Percentiles rank a stretch among this genome's conserved stretches.
These are phyloP conservation scores for Drosophila neonasuta DNA, from an alignment of 2,888 invertebrate species.

Conservation along the genomic window DNA sequence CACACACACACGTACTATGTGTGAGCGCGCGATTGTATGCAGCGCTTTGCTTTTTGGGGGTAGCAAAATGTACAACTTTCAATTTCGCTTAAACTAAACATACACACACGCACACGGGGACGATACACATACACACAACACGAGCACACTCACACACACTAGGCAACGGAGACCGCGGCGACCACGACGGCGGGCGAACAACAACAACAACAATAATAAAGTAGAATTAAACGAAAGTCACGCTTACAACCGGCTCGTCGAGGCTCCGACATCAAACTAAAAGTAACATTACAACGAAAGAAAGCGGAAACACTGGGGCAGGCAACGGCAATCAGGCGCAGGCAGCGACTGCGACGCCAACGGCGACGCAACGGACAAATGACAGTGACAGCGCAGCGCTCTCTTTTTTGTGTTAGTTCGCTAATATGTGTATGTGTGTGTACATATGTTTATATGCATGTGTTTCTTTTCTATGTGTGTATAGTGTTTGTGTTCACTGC, in stretches of 20 bases:
- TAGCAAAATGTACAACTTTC: slow-evolving; percentile 76
- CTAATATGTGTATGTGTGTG: slow-evolving; percentile 53
- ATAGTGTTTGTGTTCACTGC: slow-evolving; percentile 56
- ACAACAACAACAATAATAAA: slow-evolving; percentile 66
- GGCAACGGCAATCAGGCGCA: slow-evolving; percentile 66
- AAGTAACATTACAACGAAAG: slow-evolving; percentile 78
- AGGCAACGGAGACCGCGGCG: slow-evolving; percentile 48
- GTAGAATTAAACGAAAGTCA: slow-evolving; percentile 75
- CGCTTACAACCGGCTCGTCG: slow-evolving; percentile 77
- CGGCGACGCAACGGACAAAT: slow-evolving; percentile 70
- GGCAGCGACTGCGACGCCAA: slow-evolving; percentile 57
- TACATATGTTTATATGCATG: slow-evolving; percentile 35
- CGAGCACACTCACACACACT: slow-evolving; percentile 44
- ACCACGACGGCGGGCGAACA: slow-evolving; percentile 36
- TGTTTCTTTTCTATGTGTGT: slow-evolving; percentile 39
- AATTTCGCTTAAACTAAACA: slow-evolving; percentile 75
- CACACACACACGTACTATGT: slow-evolving; percentile 43
- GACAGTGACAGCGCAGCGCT: slow-evolving; percentile 68
- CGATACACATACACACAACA: slow-evolving; percentile 25
- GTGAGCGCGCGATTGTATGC: slow-evolving; percentile 75
- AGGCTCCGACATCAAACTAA: slow-evolving; percentile 77
- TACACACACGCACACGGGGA: slow-evolving; percentile 62
- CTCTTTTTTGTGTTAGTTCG: slow-evolving; percentile 66
- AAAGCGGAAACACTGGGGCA: slow-evolving; percentile 78
- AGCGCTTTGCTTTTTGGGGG: slow-evolving; percentile 77